Conservation (phyloP, 1,140 invertebrate species). For the Aphaenogaster floridana region DNA sequence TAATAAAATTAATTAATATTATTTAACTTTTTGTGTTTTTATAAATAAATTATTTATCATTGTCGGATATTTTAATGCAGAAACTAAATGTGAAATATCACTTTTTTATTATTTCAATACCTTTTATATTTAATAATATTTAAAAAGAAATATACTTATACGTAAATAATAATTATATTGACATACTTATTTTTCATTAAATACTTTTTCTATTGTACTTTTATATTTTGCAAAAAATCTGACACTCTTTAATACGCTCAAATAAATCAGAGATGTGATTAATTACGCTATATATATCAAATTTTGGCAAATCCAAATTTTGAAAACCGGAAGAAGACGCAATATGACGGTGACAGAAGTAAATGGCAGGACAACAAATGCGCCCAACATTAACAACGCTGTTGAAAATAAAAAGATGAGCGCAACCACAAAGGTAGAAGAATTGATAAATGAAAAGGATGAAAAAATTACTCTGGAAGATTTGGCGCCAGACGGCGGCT, state of each 20-base stretch:
- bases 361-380: conserved; percentile 25
- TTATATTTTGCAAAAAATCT: background rate
- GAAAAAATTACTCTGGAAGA: conserved; percentile 77
- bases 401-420: conserved; percentile 58
- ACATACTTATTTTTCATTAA: background rate
- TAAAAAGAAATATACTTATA: background rate
- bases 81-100: background rate
- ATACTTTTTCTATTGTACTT: background rate
- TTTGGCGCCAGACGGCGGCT: conserved; percentile 88
- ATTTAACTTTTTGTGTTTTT: background rate
- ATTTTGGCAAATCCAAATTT: background rate
- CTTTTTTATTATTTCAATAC: background rate
- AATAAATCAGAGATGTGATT: conserved; percentile 13
- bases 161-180: background rate
- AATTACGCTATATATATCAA: background rate
- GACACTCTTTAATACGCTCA: background rate
- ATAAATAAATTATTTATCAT: background rate
- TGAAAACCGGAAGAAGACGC: background rate
- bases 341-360: conserved; percentile 62
- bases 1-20: background rate
- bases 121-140: conserved; percentile 9
- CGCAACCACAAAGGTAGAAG: conserved; percentile 28
- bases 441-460: conserved; percentile 63
- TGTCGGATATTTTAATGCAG: background rate
- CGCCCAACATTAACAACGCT: background rate